Evolutionary conservation across 2,888 invertebrate genomes (phyloP).

Genomic region (Macaria liturata): DNA sequence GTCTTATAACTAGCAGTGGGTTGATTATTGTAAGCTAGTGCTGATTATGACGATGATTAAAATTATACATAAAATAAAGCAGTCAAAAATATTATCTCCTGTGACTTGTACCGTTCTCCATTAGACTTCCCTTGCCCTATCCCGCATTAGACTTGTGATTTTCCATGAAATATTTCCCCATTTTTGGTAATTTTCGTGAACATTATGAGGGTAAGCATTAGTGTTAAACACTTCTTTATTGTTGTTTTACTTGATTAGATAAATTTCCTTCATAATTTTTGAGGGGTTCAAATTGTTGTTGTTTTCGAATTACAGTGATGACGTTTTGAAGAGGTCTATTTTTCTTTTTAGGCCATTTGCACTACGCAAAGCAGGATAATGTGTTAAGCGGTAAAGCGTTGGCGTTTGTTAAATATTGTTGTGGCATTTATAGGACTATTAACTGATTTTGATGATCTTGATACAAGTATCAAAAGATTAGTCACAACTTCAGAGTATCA

Average conservation of each 20-base stretch:
- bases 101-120: slow-evolving; percentile 32
- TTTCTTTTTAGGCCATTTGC: too few relatives aligned
- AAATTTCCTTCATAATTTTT: slow-evolving; percentile 17
- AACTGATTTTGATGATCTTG: too few relatives aligned
- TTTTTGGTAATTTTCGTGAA: slow-evolving; percentile 48
- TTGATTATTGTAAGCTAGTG: too few relatives aligned
- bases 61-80: too few relatives aligned
- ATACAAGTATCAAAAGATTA: too few relatives aligned
- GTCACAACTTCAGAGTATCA: too few relatives aligned
- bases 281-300: slow-evolving; percentile 1
- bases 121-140: slow-evolving; percentile 40
- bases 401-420: too few relatives aligned
- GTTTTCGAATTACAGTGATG: slow-evolving; percentile 6
- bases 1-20: too few relatives aligned
- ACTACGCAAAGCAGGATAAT: too few relatives aligned
- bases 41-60: too few relatives aligned
- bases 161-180: slow-evolving; percentile 56
- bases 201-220: slow-evolving; percentile 50
- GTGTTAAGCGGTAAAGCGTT: too few relatives aligned
- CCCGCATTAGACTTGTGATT: slow-evolving; percentile 46
- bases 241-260: slow-evolving; percentile 27
- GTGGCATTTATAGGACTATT: too few relatives aligned
- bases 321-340: background rate
- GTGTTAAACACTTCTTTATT: slow-evolving; percentile 30
- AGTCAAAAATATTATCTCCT: slow-evolving; percentile 1